Percentiles rank a stretch among this genome's conserved stretches.
Conservation (phyloP, 2,888 invertebrate genomes). For the Trissolcus japonicus region DNA sequence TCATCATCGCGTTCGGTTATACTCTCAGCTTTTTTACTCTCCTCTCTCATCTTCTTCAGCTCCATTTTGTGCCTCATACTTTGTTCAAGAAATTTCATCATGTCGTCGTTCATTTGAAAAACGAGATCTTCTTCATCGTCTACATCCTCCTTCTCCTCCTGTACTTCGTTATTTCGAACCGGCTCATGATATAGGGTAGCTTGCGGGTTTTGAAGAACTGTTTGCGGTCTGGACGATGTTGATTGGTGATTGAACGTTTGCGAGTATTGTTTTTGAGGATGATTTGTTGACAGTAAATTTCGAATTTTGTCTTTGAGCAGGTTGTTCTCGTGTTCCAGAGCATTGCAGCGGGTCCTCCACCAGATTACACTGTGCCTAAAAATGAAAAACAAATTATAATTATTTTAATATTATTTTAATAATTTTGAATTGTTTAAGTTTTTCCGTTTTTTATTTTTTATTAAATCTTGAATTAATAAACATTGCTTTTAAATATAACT, state of each 20-base stretch:
- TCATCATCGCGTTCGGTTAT: conserved; percentile 40
- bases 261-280: conserved; percentile 17
- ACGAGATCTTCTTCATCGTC: conserved; percentile 73
- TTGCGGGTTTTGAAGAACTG: conserved; percentile 14
- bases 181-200: conserved; percentile 3
- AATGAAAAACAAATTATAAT: conserved; percentile 26
- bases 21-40: conserved; percentile 38
- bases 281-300: conserved; percentile 46
- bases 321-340: conserved; percentile 71
- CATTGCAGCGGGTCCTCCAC: conserved; percentile 72
- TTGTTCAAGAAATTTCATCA: conserved; percentile 80
- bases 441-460: not conserved
- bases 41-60: conserved; percentile 66
- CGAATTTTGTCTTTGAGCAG: conserved; percentile 63
- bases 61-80: conserved; percentile 79
- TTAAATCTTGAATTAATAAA: not conserved
- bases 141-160: conserved; percentile 60
- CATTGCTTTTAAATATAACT: not conserved
- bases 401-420: not conserved
- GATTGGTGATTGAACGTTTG: conserved; percentile 22
- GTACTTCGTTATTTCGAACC: conserved; percentile 53
- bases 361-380: conserved; percentile 70
- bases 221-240: conserved; percentile 2
- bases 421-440: not conserved
- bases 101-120: conserved; percentile 81